A percentile compares a stretch with the other conserved stretches of the same genome.
These are phyloP conservation scores for Stenopsyche tienmushanensis DNA, from an alignment of 1,140 invertebrate genomes.

Conservation along the genomic window DNA sequence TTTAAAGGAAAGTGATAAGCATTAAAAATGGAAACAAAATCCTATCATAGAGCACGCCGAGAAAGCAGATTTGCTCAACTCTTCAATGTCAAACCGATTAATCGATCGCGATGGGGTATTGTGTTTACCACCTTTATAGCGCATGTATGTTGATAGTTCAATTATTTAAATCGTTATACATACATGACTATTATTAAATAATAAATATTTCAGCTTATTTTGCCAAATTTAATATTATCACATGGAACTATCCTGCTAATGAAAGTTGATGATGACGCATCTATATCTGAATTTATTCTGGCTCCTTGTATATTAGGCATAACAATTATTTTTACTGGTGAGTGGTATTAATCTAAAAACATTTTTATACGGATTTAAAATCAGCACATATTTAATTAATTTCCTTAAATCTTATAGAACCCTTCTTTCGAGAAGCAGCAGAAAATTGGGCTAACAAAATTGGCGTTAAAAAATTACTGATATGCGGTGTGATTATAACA, in stretches of 20 bases:
- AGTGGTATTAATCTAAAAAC: not conserved
- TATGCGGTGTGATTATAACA: too few relatives aligned
- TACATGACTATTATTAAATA: not conserved
- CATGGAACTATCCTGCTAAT: constrained; percentile 28
- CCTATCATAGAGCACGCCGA: constrained; percentile 11
- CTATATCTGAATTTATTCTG: constrained; percentile 6
- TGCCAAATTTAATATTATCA: constrained; percentile 26
- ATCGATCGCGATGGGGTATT: constrained; percentile 23
- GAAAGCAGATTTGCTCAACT: constrained; percentile 29
- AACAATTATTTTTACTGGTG: constrained; percentile 24
- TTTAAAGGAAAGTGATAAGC: too few relatives aligned
- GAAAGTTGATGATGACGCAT: constrained; percentile 21
- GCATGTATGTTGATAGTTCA: constrained; percentile 19
- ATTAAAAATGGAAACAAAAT: constrained; percentile 3
- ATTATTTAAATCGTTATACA: not conserved
- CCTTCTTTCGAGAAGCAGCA: constrained; percentile 53
- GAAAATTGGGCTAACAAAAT: constrained; percentile 50
- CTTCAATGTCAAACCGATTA: constrained; percentile 12
- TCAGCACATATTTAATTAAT: not conserved
- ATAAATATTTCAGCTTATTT: constrained; percentile 23
- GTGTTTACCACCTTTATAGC: constrained; percentile 27
- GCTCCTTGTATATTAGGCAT: constrained; percentile 28
- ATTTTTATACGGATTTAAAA: not conserved
- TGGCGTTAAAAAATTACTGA: not conserved
- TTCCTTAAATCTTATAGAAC: constrained; percentile 46